A percentile compares a stretch with the other conserved stretches of the same genome.
Conservation (phyloP, 2,113 vertebrate species). For the Menidia beryllina region DNA sequence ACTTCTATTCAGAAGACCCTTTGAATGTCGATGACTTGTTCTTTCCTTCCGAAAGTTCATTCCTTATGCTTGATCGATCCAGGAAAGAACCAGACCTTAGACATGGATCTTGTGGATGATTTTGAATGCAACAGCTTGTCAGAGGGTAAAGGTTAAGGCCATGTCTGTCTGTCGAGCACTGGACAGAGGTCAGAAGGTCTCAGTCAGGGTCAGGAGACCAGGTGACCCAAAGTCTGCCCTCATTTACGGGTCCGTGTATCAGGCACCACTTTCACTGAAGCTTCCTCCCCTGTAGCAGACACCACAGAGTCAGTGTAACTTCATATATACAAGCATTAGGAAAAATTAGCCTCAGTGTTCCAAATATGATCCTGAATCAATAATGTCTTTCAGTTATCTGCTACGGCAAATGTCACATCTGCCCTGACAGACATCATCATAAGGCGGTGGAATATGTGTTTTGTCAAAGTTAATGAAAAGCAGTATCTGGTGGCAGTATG, state of each 20-base stretch:
- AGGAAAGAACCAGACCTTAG: slow-evolving; percentile 51
- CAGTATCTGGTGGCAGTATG: neutral
- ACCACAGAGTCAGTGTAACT: neutral
- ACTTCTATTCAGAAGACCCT: slow-evolving; percentile 29
- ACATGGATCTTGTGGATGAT: slow-evolving; percentile 50
- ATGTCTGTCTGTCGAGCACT: slow-evolving; percentile 68
- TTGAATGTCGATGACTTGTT: slow-evolving; percentile 24
- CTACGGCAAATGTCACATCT: too few relatives aligned
- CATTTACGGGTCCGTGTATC: slow-evolving; percentile 38
- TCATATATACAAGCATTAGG: neutral
- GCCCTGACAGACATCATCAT: too few relatives aligned
- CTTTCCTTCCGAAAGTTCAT: slow-evolving; percentile 34
- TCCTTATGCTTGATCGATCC: slow-evolving; percentile 62
- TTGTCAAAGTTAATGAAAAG: neutral
- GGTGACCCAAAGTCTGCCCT: slow-evolving; percentile 64
- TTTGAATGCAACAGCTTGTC: slow-evolving; percentile 79
- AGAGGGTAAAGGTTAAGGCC: slow-evolving; percentile 81
- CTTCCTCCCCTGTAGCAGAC: neutral
- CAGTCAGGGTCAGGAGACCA: slow-evolving; percentile 78
- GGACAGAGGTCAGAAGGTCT: slow-evolving; percentile 75
- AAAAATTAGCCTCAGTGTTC: neutral
- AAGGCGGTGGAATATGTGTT: too few relatives aligned
- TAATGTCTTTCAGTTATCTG: neutral
- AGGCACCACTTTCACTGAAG: neutral
- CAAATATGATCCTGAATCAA: neutral